Conservation (phyloP, 1,140 invertebrate genomes). For the Lethocerus indicus region DNA sequence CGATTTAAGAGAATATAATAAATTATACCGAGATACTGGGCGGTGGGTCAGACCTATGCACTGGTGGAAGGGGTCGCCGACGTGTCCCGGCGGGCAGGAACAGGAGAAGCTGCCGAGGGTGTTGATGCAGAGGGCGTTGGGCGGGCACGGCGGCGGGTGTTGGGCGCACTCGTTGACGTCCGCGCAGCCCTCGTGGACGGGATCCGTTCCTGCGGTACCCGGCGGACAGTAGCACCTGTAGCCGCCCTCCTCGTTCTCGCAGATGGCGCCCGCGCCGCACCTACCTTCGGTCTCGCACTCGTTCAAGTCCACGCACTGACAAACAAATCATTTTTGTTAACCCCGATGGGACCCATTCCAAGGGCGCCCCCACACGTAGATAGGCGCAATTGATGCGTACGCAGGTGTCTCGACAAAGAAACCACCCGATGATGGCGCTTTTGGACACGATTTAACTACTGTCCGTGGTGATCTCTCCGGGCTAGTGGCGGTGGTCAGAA, state of each 20-base stretch:
- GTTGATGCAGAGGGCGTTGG: constrained; percentile 53
- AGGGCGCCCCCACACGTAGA: no score
- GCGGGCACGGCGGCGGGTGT: constrained; percentile 44
- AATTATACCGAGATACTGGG: no score
- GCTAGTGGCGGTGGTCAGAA: no score
- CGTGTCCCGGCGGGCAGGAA: constrained; percentile 54
- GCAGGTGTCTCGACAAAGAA: no score
- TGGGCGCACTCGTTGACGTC: constrained; percentile 60
- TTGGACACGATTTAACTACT: no score
- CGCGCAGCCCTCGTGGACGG: constrained; percentile 46
- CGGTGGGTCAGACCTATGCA: constrained; percentile 61
- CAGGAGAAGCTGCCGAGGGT: constrained; percentile 55
- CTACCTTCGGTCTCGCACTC: constrained; percentile 51
- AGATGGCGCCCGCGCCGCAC: constrained; percentile 62
- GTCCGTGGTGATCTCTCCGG: no score
- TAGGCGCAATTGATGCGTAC: no score
- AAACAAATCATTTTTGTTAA: no score
- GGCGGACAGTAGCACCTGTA: constrained; percentile 66
- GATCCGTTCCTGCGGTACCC: constrained; percentile 61
- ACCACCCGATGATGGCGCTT: no score
- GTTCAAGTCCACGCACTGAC: no score
- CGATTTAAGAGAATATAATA: no score
- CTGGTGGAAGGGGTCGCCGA: constrained; percentile 48
- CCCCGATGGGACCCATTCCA: no score
- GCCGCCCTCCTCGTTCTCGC: constrained; percentile 59